Evolutionary conservation across 2,888 invertebrate species (phyloP).

Genomic region (Apomyelois bistriatella): DNA sequence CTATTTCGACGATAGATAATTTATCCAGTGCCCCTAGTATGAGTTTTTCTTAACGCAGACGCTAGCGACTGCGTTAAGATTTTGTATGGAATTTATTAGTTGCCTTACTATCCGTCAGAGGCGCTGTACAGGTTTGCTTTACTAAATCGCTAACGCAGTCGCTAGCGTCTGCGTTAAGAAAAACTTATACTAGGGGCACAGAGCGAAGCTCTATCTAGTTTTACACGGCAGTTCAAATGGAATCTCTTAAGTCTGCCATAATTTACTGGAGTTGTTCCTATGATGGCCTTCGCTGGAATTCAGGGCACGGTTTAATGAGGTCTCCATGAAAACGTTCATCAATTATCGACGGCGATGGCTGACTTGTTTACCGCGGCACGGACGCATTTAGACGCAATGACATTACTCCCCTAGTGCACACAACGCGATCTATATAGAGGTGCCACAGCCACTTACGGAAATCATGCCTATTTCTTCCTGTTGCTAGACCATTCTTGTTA

Average conservation of each 20-base stretch:
- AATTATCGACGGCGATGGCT: constrained; percentile 73
- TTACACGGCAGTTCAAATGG: constrained; percentile 30
- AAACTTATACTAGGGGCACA: too few species aligned
- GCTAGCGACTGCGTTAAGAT: too few species aligned
- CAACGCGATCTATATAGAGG: constrained; percentile 33
- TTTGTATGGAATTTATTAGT: too few species aligned
- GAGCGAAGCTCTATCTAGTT: constrained; percentile 25
- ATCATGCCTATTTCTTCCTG: neutral
- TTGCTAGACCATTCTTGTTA: neutral
- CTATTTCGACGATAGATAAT: too few species aligned
- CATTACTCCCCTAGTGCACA: constrained; percentile 53
- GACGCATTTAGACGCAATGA: constrained; percentile 73
- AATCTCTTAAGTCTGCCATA: constrained; percentile 31
- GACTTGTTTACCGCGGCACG: constrained; percentile 71
- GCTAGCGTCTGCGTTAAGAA: too few species aligned
- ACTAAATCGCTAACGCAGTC: too few species aligned
- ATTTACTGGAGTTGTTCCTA: constrained; percentile 47
- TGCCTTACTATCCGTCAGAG: too few species aligned
- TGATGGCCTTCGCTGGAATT: constrained; percentile 66
- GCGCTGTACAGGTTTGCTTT: too few species aligned
- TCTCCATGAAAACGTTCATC: constrained; percentile 72
- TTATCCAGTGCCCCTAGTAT: too few species aligned
- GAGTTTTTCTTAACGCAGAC: too few species aligned
- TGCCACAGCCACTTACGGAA: constrained; percentile 27
- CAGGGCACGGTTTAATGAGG: constrained; percentile 75